These are phyloP conservation scores for Damaliscus lunatus DNA, from an alignment of 2,113 vertebrate species.

Conservation along the genomic window DNA sequence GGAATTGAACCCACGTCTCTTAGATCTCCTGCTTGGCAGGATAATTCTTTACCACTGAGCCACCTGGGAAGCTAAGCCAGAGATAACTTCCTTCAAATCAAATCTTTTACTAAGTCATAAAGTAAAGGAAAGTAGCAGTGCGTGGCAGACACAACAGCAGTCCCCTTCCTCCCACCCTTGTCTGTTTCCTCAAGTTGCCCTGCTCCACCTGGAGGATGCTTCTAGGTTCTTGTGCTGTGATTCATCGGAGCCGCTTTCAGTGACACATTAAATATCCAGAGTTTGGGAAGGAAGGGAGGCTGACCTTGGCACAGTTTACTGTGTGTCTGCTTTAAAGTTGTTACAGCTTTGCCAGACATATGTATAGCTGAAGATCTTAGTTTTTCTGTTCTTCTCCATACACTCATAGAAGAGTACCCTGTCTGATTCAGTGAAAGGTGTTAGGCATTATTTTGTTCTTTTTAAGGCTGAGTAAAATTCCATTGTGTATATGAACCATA, in stretches of 20 bases:
- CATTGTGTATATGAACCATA: background rate
- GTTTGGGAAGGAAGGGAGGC: background rate
- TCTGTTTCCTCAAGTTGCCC: rapidly evolving
- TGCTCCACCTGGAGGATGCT: no score
- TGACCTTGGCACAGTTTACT: background rate
- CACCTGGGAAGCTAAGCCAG: background rate
- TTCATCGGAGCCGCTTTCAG: background rate
- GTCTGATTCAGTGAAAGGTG: background rate
- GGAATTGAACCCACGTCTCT: background rate
- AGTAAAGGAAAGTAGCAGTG: background rate
- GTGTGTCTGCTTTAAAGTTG: background rate
- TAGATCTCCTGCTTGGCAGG: background rate
- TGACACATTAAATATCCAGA: background rate
- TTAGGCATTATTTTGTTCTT: background rate
- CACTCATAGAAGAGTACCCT: background rate
- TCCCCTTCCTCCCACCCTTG: background rate
- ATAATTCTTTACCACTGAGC: background rate
- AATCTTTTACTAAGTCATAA: background rate
- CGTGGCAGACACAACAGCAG: rapidly evolving
- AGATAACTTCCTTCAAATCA: background rate
- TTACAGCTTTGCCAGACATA: background rate
- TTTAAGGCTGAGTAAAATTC: background rate
- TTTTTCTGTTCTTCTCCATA: background rate
- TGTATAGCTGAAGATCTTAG: background rate
- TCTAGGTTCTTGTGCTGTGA: background rate